Evolutionary conservation across 2,888 invertebrate genomes (phyloP), one percentile per base, ranked within the genome.

Genomic region (Metopia argyrocephala): DNA sequence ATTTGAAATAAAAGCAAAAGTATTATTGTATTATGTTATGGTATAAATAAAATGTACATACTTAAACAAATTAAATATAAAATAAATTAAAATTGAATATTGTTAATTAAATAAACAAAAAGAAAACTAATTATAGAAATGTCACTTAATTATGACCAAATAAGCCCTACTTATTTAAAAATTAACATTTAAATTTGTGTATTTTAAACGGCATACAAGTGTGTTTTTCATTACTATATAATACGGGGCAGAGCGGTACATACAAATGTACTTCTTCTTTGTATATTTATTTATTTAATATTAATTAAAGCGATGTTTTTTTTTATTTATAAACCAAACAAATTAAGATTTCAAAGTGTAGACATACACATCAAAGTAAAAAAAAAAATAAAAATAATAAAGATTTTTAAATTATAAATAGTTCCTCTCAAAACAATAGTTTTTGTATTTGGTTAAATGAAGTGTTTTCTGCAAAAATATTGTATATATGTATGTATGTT

Each of bases 61-160:
- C 70, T 54, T 71, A 68, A 78, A 74, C 61, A 78, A 71, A 76
- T 71, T 85, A n/a, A n/a, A n/a, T n/a, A n/a, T n/a, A n/a, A n/a
- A n/a, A n/a, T n/a, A n/a, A n/a, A n/a, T n/a, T n/a, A n/a, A n/a
- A n/a, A n/a, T n/a, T n/a, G n/a, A n/a, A n/a, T n/a, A 82, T 68
- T 71, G 85, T 80, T 76, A 27, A 79, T 85, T 84, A 85, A 86
- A 85, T 76, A 82, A 85, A 85, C 84, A 85, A 83, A 74, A 76
- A 83, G 6, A 85, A 79, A 85, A 85, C 50, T 18, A 3, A 12
- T 0, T 54, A 61, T 45, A 45, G 4, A 6, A 38, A 65, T n/a
- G n/a, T 59, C 28, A 54, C 45, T 61, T 68, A 27, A 52, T 68
- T 61, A 52, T 52, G n/a, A n/a, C n/a, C n/a, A 56, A 62, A 48